Percentiles rank a stretch among this genome's conserved stretches.
These are phyloP conservation scores for Aviceda subcristata DNA, from an alignment of 2,113 vertebrate genomes.

Conservation along the genomic window DNA sequence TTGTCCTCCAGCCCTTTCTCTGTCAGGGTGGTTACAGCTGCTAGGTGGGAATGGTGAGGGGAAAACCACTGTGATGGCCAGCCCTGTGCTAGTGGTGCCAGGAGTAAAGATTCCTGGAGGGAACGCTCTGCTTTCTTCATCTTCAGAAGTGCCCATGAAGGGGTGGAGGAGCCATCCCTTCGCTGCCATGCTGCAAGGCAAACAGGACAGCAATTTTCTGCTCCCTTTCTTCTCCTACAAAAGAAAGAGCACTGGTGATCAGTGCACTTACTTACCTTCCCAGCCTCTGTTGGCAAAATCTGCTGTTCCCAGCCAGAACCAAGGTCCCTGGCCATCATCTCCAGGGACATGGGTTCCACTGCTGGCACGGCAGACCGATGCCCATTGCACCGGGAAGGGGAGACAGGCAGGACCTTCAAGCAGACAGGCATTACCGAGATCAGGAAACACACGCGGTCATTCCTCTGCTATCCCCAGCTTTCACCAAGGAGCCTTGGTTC, in stretches of 20 bases:
- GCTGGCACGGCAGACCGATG: background rate
- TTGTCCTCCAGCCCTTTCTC: background rate
- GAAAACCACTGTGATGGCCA: background rate
- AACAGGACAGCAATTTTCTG: background rate
- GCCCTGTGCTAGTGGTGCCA: background rate
- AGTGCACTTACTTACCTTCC: background rate
- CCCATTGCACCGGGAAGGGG: too few relatives aligned
- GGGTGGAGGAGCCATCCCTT: background rate
- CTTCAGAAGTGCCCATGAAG: background rate
- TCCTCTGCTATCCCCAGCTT: background rate
- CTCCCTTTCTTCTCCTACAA: background rate
- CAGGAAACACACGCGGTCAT: background rate
- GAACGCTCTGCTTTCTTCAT: background rate
- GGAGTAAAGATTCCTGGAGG: background rate
- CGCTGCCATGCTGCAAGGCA: background rate
- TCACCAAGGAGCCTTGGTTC: background rate
- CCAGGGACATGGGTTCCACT: background rate
- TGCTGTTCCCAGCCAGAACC: background rate
- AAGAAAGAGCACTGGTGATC: background rate
- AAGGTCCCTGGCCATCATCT: background rate
- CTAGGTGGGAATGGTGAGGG: background rate
- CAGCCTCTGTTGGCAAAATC: background rate
- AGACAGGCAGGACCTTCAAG: background rate
- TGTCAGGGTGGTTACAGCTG: background rate
- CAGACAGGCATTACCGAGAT: background rate